phyloP scores from a whole-genome alignment of 1,140 invertebrate species.

The Saccostrea cuccullata region DNA sequence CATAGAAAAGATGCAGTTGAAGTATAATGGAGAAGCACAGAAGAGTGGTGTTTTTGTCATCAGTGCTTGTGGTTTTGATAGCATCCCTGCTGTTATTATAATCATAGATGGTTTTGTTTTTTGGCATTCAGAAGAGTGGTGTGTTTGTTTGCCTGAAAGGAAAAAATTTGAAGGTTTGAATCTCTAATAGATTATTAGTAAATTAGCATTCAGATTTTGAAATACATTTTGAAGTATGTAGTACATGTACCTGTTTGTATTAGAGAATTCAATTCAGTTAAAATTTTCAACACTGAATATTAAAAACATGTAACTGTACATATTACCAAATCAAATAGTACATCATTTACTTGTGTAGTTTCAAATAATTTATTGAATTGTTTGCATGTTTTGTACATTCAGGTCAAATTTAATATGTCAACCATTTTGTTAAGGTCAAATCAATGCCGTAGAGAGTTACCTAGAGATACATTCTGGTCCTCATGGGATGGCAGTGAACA shows the following conservation, averaged over 20 bases:
- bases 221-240: too few relatives aligned
- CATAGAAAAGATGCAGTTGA: conserved; percentile 90
- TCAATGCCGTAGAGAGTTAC: conserved; percentile 89
- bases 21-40: conserved; percentile 88
- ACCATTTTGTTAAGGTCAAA: conserved; percentile 79
- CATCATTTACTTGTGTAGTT: too few relatives aligned
- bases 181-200: background rate
- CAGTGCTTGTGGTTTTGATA: conserved; percentile 93
- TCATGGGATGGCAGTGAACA: conserved; percentile 81
- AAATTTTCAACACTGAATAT: too few relatives aligned
- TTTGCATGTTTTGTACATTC: background rate
- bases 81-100: conserved; percentile 92
- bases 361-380: too few relatives aligned
- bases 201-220: too few relatives aligned
- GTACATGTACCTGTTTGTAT: too few relatives aligned
- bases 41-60: conserved; percentile 90
- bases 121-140: too few relatives aligned
- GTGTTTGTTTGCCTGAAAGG: conserved; percentile 84
- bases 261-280: too few relatives aligned
- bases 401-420: background rate
- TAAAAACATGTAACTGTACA: too few relatives aligned
- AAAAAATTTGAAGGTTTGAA: conserved; percentile 70
- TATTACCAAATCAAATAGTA: too few relatives aligned
- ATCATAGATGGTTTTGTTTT: too few relatives aligned
- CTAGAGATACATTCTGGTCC: conserved; percentile 76